Evolutionary conservation across 2,113 vertebrate species (phyloP).

Genomic region (Mugil cephalus): DNA sequence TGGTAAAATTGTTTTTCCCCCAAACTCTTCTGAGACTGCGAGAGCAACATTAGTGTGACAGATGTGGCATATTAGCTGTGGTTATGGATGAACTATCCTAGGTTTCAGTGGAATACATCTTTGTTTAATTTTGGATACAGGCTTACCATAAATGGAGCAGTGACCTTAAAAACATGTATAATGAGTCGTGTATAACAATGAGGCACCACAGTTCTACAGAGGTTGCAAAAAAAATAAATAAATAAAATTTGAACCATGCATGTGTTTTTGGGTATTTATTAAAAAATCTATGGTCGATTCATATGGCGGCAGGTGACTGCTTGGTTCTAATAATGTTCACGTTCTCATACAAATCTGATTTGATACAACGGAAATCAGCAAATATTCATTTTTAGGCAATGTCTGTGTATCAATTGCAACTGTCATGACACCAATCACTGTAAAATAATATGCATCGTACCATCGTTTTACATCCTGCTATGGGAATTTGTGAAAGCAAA

Average conservation of each 20-base stretch:
- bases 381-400: not conserved
- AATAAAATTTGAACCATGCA: too few relatives aligned
- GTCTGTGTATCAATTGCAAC: not conserved
- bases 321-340: too few relatives aligned
- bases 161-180: not conserved
- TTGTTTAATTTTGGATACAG: constrained; percentile 40
- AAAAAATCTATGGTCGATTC: too few relatives aligned
- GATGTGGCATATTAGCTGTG: constrained; percentile 32
- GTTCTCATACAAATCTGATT: not conserved
- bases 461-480: constrained; percentile 3
- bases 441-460: not conserved
- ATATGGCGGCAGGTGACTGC: too few relatives aligned
- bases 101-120: constrained; percentile 27
- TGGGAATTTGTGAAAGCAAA: constrained; percentile 15
- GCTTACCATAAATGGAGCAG: constrained; percentile 21
- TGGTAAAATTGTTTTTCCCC: constrained; percentile 27
- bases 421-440: not conserved
- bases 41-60: constrained; percentile 50
- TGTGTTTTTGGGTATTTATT: not conserved
- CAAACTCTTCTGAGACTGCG: constrained; percentile 22
- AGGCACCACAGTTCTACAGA: not conserved
- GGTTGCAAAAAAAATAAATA: not conserved
- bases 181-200: not conserved
- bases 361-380: not conserved
- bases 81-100: constrained; percentile 5